Evolutionary conservation across 2,888 invertebrate genomes (phyloP).

Genomic region (Bombylius major): DNA sequence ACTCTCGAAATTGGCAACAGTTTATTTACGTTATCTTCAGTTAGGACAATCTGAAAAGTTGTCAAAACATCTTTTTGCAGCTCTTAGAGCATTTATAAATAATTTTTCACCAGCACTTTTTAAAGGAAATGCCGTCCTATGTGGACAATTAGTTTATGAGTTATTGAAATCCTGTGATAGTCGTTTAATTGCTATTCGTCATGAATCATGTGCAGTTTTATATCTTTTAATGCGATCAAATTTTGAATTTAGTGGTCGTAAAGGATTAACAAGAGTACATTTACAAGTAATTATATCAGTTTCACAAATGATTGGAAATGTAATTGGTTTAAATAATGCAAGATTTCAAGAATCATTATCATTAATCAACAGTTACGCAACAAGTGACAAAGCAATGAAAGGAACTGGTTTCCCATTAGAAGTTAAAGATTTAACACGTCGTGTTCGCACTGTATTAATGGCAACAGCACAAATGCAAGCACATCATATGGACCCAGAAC

Average conservation of each 20-base stretch:
- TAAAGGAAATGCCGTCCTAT: slow-evolving; percentile 70
- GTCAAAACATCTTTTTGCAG: slow-evolving; percentile 83
- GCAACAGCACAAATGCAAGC: slow-evolving; percentile 88
- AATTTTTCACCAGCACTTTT: slow-evolving; percentile 74
- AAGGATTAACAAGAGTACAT: slow-evolving; percentile 78
- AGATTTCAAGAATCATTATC: slow-evolving; percentile 89
- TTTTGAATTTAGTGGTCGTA: slow-evolving; percentile 76
- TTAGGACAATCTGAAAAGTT: slow-evolving; percentile 83
- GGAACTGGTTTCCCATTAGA: slow-evolving; percentile 82
- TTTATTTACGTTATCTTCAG: slow-evolving; percentile 77
- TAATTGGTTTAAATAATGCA: slow-evolving; percentile 83
- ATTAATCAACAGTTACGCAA: slow-evolving; percentile 84
- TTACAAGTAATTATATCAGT: slow-evolving; percentile 92
- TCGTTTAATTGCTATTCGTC: slow-evolving; percentile 67
- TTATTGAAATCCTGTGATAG: slow-evolving; percentile 76
- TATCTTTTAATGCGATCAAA: slow-evolving; percentile 90
- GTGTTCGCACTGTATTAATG: slow-evolving; percentile 87
- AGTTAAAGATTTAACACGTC: slow-evolving; percentile 84
- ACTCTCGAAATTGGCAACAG: slow-evolving; percentile 69
- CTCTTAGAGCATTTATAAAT: slow-evolving; percentile 81
- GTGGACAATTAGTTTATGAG: slow-evolving; percentile 69
- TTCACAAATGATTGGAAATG: slow-evolving; percentile 82
- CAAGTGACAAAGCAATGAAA: slow-evolving; percentile 88
- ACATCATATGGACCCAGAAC: slow-evolving; percentile 82
- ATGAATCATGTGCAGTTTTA: slow-evolving; percentile 83